Evolutionary conservation across 1,140 invertebrate genomes (phyloP), one percentile per base, ranked within the genome.

Genomic region (Solenopsis invicta): DNA sequence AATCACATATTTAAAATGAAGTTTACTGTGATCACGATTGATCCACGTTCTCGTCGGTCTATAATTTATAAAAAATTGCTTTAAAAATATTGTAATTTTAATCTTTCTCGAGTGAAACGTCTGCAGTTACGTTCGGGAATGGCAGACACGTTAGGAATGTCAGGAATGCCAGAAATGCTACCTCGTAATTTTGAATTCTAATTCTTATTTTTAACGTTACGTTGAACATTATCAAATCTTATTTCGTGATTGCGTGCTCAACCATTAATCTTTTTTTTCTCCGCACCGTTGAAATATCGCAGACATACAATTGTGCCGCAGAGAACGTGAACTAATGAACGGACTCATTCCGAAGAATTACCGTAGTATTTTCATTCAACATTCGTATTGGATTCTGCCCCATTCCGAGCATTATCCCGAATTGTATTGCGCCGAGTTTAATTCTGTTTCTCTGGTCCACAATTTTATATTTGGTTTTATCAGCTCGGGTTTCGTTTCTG

Each of bases 361-460:
- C 13, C 8, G 8, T 80, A 2, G 29, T 81, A 81, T 56, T 69
- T 81, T 81, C 62, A 80, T 67, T 80, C 76, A 80, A 21, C 62
- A 54, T 54, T 69, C 50, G 50, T 56, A 54, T 81, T 69, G 59
- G 48, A 81, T 54, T 69, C 21, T 52, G 34, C 21, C 21, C n/a
- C 21, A 62, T 77, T 77, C 29, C 48, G 64, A 54, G n/a, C 21
- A 56, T 80, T 69, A 81, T 56, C 13, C 62, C 29, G 62, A 80
- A 80, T 80, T 78, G 41, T 78, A 78, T 78, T 41, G 77, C 34
- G 34, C 9, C n/a, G n/a, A 37, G 24, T 66, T 66, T 67, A 77
- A 77, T 77, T 48, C 24, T 16, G 41, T 77, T 77, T 10, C 41
- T 45, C 41, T 45, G 16, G 48, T 66, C 16, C 13, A 69, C 37